Percentiles rank a stretch among this genome's conserved stretches.
phyloP scores from a whole-genome alignment of 2,797 vertebrate species.

The Danio tinwini region DNA sequence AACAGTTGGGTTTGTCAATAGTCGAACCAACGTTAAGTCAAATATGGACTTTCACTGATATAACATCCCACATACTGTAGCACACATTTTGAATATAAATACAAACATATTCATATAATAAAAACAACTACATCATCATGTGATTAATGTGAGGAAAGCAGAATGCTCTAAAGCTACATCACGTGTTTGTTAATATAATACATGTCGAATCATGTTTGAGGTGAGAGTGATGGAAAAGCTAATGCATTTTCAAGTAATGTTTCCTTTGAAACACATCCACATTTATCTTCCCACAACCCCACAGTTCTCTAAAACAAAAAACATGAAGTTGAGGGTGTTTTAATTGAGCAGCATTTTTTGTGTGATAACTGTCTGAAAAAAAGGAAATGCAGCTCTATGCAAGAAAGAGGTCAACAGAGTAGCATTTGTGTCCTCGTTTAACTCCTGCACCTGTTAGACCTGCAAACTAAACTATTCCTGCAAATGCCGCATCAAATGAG shows the following conservation, averaged over 20 bases:
- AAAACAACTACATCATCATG: background rate
- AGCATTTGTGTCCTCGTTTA: constrained; percentile 53
- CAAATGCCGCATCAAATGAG: constrained; percentile 4
- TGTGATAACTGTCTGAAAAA: constrained; percentile 1
- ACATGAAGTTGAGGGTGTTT: background rate
- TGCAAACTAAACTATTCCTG: constrained; percentile 16
- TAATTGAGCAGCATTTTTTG: background rate
- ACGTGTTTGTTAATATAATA: too few species aligned
- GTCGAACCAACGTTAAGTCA: too few species aligned
- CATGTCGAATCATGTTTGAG: background rate
- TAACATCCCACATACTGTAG: background rate
- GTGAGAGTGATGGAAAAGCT: background rate
- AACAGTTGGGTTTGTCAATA: too few species aligned
- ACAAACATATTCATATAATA: too few species aligned
- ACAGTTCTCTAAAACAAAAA: background rate
- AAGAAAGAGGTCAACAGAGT: constrained; percentile 45
- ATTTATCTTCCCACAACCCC: background rate
- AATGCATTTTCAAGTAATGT: background rate
- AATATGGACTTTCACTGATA: background rate
- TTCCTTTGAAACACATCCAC: background rate
- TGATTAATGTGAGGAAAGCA: background rate
- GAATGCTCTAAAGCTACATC: background rate
- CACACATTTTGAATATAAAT: too few species aligned
- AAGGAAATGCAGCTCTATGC: constrained; percentile 33
- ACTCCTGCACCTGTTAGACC: constrained; percentile 51